phyloP scores from a whole-genome alignment of 30 jellyfish, hydroid and myxozoan species.

The Catostylus mosaicus region DNA sequence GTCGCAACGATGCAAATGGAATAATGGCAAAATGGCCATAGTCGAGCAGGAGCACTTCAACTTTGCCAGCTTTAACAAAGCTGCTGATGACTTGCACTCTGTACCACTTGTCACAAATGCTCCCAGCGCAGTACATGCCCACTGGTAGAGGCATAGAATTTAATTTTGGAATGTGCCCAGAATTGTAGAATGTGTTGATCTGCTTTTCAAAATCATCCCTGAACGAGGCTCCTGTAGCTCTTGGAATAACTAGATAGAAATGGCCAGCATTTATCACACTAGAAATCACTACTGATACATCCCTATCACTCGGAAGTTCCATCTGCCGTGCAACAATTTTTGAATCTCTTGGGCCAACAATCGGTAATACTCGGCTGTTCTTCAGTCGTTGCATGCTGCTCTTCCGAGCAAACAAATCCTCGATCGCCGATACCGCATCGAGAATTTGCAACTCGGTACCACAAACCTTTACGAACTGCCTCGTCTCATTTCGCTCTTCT shows the following conservation, averaged over 20 bases:
- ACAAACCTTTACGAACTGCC: conserved; percentile 11
- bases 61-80: conserved; percentile 11
- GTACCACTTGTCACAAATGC: conserved; percentile 41
- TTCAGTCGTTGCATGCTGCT: not conserved
- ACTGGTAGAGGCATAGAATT: conserved; percentile 1
- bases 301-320: conserved; percentile 31
- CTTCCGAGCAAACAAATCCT: conserved; percentile 13
- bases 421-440: conserved; percentile 38
- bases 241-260: conserved; percentile 34
- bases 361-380: conserved; percentile 27
- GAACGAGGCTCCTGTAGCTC: not conserved
- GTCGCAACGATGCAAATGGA: conserved; percentile 37
- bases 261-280: conserved; percentile 64
- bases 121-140: conserved; percentile 64
- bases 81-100: conserved; percentile 49
- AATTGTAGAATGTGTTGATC: conserved; percentile 28
- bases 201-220: conserved; percentile 12
- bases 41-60: conserved; percentile 58
- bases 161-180: conserved; percentile 38
- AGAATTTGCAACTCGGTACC: conserved; percentile 37
- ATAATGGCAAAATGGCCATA: conserved; percentile 33
- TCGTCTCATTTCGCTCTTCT: not conserved
- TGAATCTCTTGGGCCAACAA: not conserved
- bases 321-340: conserved; percentile 8
- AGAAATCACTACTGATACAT: conserved; percentile 34